These are phyloP conservation scores for Mirounga angustirostris DNA, from an alignment of 2,113 vertebrate species.

Conservation along the genomic window DNA sequence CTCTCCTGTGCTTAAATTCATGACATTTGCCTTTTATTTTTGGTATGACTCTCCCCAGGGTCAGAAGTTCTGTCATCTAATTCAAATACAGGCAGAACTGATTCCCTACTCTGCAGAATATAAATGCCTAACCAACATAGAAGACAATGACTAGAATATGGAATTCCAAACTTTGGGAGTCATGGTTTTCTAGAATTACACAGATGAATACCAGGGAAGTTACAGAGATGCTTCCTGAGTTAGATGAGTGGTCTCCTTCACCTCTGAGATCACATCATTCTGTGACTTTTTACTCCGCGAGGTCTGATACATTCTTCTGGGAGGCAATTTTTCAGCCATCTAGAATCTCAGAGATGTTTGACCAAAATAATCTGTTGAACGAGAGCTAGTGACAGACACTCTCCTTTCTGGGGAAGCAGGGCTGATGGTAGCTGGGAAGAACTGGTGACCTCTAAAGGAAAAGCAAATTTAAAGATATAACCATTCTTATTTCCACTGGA, in stretches of 20 bases:
- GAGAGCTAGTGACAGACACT: neutral
- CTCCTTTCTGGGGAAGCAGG: neutral
- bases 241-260: neutral
- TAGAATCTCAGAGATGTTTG: constrained; percentile 9
- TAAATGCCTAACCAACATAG: neutral
- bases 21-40: neutral
- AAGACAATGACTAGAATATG: neutral
- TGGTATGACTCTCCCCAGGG: neutral
- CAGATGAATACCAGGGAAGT: neutral
- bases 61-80: neutral
- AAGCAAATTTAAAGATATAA: neutral
- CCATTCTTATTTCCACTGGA: neutral
- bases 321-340: neutral
- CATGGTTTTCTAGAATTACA: neutral
- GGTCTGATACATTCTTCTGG: neutral
- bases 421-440: neutral
- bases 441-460: neutral
- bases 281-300: neutral
- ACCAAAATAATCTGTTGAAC: constrained; percentile 17
- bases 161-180: neutral
- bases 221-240: neutral
- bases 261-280: neutral
- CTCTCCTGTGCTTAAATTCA: neutral
- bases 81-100: neutral
- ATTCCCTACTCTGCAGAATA: neutral